These are phyloP conservation scores for Patella depressa DNA, from an alignment of 2,888 invertebrate species.

Conservation along the genomic window DNA sequence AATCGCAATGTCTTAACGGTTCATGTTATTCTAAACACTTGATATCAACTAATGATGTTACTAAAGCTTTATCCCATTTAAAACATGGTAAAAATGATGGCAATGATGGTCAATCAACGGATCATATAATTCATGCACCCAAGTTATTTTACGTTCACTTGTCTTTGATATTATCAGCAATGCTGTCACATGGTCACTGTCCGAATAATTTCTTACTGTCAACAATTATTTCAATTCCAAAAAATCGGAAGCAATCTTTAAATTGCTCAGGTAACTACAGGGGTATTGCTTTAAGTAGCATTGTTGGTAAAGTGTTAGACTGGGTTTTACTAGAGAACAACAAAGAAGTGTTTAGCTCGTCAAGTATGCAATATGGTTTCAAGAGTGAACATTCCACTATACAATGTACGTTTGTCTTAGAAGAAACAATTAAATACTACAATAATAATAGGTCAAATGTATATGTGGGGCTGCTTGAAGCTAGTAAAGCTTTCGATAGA, in stretches of 20 bases:
- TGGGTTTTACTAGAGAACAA: neutral
- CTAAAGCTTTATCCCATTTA: neutral
- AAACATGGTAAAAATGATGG: neutral
- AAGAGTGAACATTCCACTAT: neutral
- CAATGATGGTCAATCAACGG: neutral
- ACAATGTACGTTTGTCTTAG: neutral
- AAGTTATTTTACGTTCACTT: neutral
- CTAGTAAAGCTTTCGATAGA: neutral
- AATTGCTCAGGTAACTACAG: neutral
- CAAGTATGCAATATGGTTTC: neutral
- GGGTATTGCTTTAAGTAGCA: neutral
- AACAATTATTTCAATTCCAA: neutral
- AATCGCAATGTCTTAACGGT: neutral
- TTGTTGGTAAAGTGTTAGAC: neutral
- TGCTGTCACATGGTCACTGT: neutral
- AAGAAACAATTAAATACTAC: neutral
- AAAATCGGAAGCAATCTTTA: neutral
- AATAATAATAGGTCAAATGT: neutral
- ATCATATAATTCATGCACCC: neutral
- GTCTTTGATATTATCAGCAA: neutral
- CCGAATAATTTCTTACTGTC: neutral
- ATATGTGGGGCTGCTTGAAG: neutral
- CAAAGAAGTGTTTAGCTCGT: neutral
- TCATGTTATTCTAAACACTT: neutral
- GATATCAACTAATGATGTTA: neutral